phyloP scores from a whole-genome alignment of 2,888 invertebrate genomes.

The Epiblema foenella region DNA sequence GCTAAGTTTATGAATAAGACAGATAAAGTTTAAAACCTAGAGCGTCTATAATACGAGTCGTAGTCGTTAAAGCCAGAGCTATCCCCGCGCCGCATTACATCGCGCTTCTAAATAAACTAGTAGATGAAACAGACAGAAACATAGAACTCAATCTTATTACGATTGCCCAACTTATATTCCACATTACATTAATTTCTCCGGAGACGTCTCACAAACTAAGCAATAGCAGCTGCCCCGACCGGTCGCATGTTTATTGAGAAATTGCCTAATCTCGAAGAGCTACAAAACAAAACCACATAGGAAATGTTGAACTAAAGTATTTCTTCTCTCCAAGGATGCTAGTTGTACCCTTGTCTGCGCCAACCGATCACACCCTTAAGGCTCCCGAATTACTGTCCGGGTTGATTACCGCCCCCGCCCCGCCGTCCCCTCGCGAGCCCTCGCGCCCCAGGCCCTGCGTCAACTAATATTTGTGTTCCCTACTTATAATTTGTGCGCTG shows the following conservation, averaged over 20 bases:
- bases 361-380: conserved; percentile 84
- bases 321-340: conserved; percentile 81
- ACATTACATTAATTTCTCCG: conserved; percentile 82
- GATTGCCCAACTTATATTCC: conserved; percentile 73
- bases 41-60: conserved; percentile 43
- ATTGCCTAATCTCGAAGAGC: conserved; percentile 83
- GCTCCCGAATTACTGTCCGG: conserved; percentile 83
- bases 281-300: conserved; percentile 84
- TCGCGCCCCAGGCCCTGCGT: conserved; percentile 69
- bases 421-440: conserved; percentile 52
- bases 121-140: conserved; percentile 70
- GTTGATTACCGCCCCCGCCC: conserved; percentile 76
- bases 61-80: conserved; percentile 44
- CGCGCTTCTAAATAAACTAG: conserved; percentile 64
- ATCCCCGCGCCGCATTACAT: conserved; percentile 54
- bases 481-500: conserved; percentile 80
- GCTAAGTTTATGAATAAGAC: conserved; percentile 39
- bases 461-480: conserved; percentile 83
- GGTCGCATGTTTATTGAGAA: conserved; percentile 82
- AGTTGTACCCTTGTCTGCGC: conserved; percentile 81
- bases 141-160: conserved; percentile 75
- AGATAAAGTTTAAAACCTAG: conserved; percentile 43
- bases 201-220: conserved; percentile 79
- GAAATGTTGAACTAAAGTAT: conserved; percentile 83
- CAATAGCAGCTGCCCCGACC: conserved; percentile 75